Evolutionary conservation across 2,797 vertebrate species (phyloP), one percentile per base, ranked within the genome.

Genomic region (Trichosurus vulpecula): DNA sequence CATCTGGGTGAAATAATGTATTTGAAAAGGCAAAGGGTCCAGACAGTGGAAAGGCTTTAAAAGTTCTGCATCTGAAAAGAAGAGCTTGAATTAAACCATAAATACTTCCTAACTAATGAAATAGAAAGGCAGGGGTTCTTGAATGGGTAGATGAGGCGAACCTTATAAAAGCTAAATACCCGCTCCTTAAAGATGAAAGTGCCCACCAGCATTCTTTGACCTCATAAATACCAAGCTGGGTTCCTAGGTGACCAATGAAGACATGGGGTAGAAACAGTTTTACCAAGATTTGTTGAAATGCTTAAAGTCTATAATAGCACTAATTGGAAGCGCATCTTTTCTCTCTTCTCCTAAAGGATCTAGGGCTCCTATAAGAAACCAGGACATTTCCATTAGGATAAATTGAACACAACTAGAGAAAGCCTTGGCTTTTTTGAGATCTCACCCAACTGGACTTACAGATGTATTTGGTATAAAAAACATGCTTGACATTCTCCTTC

Each of bases 81-180:
- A 96, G 13, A 74, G 61, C 53, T 30, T 91, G 91, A 93, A 89
- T 94, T 94, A 98, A 98, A 95, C 96, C 94, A 92, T 97, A 97
- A 98, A 98, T 97, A 96, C 96, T 96, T 97, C 93, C 93, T 55
- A 54, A 13, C 97, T 98, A 97, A 98, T 97, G 97, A 98, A 97
- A 97, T 81, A 96, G 97, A 95, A 95, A 91, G 66, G 29, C 57
- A 93, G 89, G 51, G 91, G 61, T n/a, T 97, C 90, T 87, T 87
- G 74, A 87, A 87, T 87, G 74, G 41, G 22, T 81, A 74, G 22
- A 25, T 87, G 22, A 41, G 31, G 74, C 41, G 41, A 47, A 96
- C 96, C 97, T 95, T 10, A 89, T 92, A 54, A 96, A 97, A 97
- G 96, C 93, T 95, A 92, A 97, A 95, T 51, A 81, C 52, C 31